These are phyloP conservation scores for Stomorhina lunata DNA, from an alignment of 2,888 invertebrate species.

Conservation along the genomic window DNA sequence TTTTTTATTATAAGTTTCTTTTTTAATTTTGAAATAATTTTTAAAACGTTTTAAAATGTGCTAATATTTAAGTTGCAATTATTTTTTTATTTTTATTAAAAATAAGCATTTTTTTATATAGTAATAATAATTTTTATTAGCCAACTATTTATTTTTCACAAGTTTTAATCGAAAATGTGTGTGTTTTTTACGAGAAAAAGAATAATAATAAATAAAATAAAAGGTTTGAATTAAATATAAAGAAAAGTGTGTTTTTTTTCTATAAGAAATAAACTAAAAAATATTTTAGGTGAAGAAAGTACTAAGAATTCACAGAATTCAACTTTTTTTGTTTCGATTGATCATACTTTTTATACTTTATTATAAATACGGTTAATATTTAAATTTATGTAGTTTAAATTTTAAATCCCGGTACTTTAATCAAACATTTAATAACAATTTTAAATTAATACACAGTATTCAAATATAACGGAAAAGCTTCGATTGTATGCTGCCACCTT, in stretches of 20 bases:
- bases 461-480: not conserved
- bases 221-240: constrained; percentile 21
- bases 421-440: too few relatives aligned
- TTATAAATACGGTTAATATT: too few relatives aligned
- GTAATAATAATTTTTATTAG: constrained; percentile 58
- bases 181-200: constrained; percentile 49
- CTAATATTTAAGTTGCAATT: constrained; percentile 64
- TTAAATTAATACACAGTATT: too few relatives aligned
- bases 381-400: too few relatives aligned
- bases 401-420: too few relatives aligned
- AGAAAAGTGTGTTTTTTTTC: not conserved
- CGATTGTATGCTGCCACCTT: not conserved
- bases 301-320: too few relatives aligned
- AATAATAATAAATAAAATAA: constrained; percentile 21
- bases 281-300: too few relatives aligned
- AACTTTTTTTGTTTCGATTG: too few relatives aligned
- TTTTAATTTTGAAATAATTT: constrained; percentile 13
- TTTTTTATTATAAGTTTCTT: constrained; percentile 7
- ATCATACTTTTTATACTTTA: too few relatives aligned
- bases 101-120: constrained; percentile 48
- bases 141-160: constrained; percentile 64
- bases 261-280: too few relatives aligned
- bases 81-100: constrained; percentile 57
- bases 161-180: constrained; percentile 60
- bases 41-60: constrained; percentile 46